A percentile compares a stretch with the other conserved stretches of the same genome.
Conservation (phyloP, 2,888 invertebrate genomes). For the Polietes domitor region DNA sequence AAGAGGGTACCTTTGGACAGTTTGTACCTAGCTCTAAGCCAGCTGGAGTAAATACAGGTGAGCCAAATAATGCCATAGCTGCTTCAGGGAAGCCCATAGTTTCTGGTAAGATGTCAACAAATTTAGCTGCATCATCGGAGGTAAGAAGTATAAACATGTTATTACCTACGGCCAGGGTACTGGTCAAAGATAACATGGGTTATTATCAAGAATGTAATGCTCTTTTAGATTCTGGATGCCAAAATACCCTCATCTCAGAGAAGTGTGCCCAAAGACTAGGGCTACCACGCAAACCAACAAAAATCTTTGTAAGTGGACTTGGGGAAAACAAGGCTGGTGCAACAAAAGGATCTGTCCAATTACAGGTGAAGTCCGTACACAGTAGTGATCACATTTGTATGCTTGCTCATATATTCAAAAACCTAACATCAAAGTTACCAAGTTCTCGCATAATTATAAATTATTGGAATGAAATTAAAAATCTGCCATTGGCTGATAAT, state of each 20-base stretch:
- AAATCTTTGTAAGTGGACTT: too few species aligned
- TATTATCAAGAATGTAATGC: conserved; percentile 17
- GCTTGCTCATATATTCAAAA: conserved; percentile 15
- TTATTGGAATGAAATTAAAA: conserved; percentile 44
- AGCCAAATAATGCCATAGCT: too few species aligned
- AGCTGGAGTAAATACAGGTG: too few species aligned
- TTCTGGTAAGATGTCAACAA: too few species aligned
- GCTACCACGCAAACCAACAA: too few species aligned
- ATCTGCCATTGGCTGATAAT: conserved; percentile 41
- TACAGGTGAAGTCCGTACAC: background rate
- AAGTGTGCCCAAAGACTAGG: background rate
- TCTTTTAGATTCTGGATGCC: conserved; percentile 19
- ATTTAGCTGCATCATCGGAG: too few species aligned
- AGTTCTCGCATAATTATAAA: conserved; percentile 1
- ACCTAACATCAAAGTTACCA: conserved; percentile 30
- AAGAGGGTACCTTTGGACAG: too few species aligned
- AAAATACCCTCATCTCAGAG: conserved; percentile 28
- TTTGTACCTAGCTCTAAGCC: too few species aligned
- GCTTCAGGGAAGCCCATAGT: too few species aligned
- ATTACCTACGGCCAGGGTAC: conserved; percentile 8
- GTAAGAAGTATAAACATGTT: too few species aligned
- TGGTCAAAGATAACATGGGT: conserved; percentile 31
- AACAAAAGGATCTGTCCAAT: background rate
- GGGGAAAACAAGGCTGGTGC: conserved; percentile 27
- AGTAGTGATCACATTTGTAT: background rate